A percentile compares a stretch with the other conserved stretches of the same genome.
phyloP scores from a whole-genome alignment of 2,797 vertebrate genomes.

The Distichodus sexfasciatus region DNA sequence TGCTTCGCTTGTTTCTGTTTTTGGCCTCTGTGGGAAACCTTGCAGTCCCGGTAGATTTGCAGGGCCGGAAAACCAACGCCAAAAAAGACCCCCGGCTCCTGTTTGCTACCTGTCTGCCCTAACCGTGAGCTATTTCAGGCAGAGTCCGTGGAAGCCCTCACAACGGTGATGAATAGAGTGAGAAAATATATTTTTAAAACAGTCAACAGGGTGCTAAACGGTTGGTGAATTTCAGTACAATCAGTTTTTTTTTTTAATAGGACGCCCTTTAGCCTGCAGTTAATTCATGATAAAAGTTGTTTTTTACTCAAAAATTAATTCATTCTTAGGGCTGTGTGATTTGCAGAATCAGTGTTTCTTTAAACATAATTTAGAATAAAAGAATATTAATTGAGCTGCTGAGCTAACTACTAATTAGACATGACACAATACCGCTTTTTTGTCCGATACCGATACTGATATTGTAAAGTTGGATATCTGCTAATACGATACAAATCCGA shows the following conservation, averaged over 20 bases:
- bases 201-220: background rate
- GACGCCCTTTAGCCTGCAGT: too few species aligned
- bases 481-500: too few species aligned
- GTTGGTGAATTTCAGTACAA: background rate
- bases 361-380: too few species aligned
- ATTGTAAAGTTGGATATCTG: too few species aligned
- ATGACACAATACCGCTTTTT: too few species aligned
- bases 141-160: background rate
- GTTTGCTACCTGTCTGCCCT: constrained; percentile 13
- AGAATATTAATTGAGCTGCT: too few species aligned
- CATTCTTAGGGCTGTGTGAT: too few species aligned
- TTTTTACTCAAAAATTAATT: too few species aligned
- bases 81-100: background rate
- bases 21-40: background rate
- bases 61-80: constrained; percentile 21
- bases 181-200: background rate
- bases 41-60: background rate
- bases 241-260: background rate
- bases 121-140: constrained; percentile 9
- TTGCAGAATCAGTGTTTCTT: too few species aligned
- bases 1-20: background rate
- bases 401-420: too few species aligned
- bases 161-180: background rate
- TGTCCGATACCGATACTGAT: too few species aligned
- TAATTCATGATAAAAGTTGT: too few species aligned